Conservation (phyloP, 2,113 vertebrate species). For the Amphiprion ocellaris region DNA sequence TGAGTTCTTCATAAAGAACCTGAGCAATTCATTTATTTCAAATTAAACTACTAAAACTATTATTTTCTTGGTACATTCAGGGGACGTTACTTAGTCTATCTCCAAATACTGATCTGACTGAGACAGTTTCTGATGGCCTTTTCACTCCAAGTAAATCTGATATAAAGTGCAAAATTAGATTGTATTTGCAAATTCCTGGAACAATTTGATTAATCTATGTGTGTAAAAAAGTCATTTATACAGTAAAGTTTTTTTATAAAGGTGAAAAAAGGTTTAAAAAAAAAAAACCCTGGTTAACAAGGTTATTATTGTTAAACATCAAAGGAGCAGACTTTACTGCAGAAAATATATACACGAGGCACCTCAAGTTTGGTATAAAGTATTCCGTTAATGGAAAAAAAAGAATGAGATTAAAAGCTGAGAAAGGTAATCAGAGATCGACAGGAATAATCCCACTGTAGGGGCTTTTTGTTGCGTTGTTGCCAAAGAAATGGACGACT, state of each 20-base stretch:
- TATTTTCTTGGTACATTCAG: constrained; percentile 77
- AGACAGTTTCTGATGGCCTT: constrained; percentile 70
- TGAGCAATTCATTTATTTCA: constrained; percentile 61
- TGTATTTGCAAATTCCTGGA: constrained; percentile 88
- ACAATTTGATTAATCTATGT: constrained; percentile 74
- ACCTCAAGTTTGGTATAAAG: constrained; percentile 86
- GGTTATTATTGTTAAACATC: constrained; percentile 78
- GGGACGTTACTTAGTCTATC: constrained; percentile 46
- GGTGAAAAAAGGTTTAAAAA: constrained; percentile 78
- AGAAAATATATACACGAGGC: constrained; percentile 86
- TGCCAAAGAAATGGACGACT: constrained; percentile 23
- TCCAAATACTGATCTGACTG: constrained; percentile 58
- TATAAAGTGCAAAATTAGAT: constrained; percentile 88
- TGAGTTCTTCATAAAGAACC: constrained; percentile 75
- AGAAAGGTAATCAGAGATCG: constrained; percentile 46
- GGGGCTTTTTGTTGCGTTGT: constrained; percentile 3
- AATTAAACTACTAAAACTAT: constrained; percentile 50
- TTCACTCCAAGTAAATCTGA: constrained; percentile 75
- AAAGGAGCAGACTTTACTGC: constrained; percentile 75
- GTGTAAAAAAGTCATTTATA: constrained; percentile 85
- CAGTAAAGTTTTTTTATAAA: constrained; percentile 80
- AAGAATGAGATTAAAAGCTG: constrained; percentile 51
- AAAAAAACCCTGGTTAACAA: constrained; percentile 82
- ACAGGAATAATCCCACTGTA: constrained; percentile 4
- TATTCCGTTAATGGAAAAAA: constrained; percentile 65